phyloP scores from a whole-genome alignment of 2,113 vertebrate genomes.

The Gadus macrocephalus region DNA sequence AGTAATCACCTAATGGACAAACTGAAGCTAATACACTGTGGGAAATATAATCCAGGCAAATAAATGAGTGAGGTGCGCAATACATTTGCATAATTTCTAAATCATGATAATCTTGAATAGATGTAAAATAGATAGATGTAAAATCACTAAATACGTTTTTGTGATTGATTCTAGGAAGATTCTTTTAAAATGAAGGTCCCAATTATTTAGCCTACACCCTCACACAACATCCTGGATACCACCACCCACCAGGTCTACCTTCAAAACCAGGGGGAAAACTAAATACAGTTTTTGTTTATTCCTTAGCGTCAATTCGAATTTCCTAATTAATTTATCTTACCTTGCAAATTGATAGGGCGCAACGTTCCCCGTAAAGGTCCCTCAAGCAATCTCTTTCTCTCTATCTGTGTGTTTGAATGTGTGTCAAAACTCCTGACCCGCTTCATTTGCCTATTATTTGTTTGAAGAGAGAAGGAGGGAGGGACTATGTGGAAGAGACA shows the following conservation, averaged over 20 bases:
- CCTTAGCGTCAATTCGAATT: too few relatives aligned
- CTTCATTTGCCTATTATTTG: slow-evolving; percentile 77
- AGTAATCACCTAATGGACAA: slow-evolving; percentile 60
- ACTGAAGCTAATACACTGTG: slow-evolving; percentile 45
- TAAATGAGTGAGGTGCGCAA: slow-evolving; percentile 19
- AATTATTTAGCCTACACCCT: background rate
- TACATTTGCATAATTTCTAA: background rate
- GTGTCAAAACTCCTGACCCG: slow-evolving; percentile 64
- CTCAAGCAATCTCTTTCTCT: slow-evolving; percentile 43
- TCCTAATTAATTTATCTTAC: slow-evolving; percentile 52
- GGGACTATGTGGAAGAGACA: slow-evolving; percentile 40
- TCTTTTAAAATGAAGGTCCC: background rate
- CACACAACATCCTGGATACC: background rate
- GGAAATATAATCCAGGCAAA: slow-evolving; percentile 50
- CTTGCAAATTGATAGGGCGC: slow-evolving; percentile 34
- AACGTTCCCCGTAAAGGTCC: slow-evolving; percentile 19
- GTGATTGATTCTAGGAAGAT: background rate
- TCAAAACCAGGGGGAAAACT: too few relatives aligned
- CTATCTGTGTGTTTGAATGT: slow-evolving; percentile 60
- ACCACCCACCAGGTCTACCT: background rate
- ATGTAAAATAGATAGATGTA: background rate
- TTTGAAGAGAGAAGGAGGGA: slow-evolving; percentile 58
- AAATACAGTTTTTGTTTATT: too few relatives aligned
- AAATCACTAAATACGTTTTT: background rate
- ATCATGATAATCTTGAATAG: slow-evolving; percentile 7